Base-by-base conservation (phyloP, 2,888 invertebrate genomes). In the Xanthorhoe designata region DNA sequence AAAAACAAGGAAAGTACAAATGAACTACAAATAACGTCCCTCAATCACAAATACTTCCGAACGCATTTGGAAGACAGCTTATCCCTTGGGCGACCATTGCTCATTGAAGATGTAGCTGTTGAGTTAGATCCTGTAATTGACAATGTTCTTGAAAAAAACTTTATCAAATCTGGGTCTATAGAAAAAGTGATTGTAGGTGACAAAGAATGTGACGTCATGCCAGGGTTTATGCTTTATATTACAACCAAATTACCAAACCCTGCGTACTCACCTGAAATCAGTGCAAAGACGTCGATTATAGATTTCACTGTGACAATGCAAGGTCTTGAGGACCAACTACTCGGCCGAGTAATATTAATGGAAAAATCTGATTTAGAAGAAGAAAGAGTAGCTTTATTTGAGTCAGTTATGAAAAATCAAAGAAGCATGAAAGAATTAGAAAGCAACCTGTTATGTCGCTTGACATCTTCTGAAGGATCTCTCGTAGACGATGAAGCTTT, bases 251-350 rank as follows among this genome's bases (percentile, higher is more conserved):
- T 99, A 61, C 98, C 98, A 0, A 99, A 99, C 91, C 99, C 99
- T 0, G 97, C 98, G 0, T 99, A 99, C 87, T 98, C 98, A 13
- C 99, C 99, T 0, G 99, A 99, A 94, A 96, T 99, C 72, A 98
- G 98, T 79, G 99, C 99, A 0, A 98, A 98, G 86, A 98, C 98
- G 0, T 98, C 98, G 0, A 98, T 99, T 62, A 99, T 99, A 76
- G 99, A 99, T 86, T 99, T 99, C 83, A 99, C 99, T 0, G 99
- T 99, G 0, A 99, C 99, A 2, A 98, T 98, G 97, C 96, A 97
- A 81, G 99, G 99, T 9, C 90, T 99, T 32, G 99, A 99, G 90
- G 99, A 99, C 89, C 99, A 99, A 84, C 90, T 99, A 5, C 89
- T 99, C 29, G 99, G 98, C 2, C 94, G 99, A 70, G 99, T 99